Evolutionary conservation across 2,888 invertebrate genomes (phyloP).

Genomic region (Drosophila fungiperda): DNA sequence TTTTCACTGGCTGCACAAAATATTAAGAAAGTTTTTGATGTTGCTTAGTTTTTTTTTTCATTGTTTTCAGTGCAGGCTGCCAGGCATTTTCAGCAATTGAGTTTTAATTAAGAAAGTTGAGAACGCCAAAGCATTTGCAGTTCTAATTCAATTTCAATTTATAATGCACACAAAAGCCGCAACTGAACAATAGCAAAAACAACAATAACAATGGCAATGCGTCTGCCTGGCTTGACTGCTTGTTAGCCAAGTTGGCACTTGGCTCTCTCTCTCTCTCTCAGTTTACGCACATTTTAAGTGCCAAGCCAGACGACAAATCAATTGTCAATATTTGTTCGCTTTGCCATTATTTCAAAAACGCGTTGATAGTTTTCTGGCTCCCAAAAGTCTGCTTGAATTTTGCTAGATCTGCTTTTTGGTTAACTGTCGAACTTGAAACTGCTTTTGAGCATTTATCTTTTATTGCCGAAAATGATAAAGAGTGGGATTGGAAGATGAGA

Average conservation of each 20-base stretch:
- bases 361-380: constrained; percentile 18
- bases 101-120: constrained; percentile 77
- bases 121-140: constrained; percentile 49
- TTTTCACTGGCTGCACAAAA: background rate
- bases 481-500: constrained; percentile 9
- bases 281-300: constrained; percentile 4
- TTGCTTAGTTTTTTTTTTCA: constrained; percentile 27
- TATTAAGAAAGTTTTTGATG: background rate
- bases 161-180: constrained; percentile 23
- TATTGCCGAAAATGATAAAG: constrained; percentile 43
- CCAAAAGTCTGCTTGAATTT: constrained; percentile 35
- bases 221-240: constrained; percentile 11
- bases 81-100: constrained; percentile 64
- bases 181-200: constrained; percentile 20
- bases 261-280: background rate
- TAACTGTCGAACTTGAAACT: constrained; percentile 54
- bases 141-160: constrained; percentile 50
- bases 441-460: constrained; percentile 48
- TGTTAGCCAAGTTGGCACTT: constrained; percentile 31
- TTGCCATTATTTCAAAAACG: constrained; percentile 34
- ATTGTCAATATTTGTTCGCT: constrained; percentile 62
- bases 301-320: constrained; percentile 60
- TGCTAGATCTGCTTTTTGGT: constrained; percentile 1
- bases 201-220: background rate
- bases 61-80: constrained; percentile 26